Evolutionary conservation across 2,888 invertebrate species (phyloP).

Genomic region (Coecobrya sp.): DNA sequence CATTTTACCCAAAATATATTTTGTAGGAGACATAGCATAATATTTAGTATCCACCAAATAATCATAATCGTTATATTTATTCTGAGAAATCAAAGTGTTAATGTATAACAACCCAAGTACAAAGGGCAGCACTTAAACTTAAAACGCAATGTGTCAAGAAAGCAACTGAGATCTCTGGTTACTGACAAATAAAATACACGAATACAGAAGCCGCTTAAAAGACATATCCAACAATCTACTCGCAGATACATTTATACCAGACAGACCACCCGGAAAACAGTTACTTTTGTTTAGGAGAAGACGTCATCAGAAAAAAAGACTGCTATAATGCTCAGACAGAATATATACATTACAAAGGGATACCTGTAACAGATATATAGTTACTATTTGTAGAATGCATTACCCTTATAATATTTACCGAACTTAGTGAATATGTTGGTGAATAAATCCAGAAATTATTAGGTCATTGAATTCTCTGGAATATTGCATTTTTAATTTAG

Average conservation of each 20-base stretch:
- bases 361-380: too few relatives aligned
- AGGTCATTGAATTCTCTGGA: too few relatives aligned
- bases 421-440: too few relatives aligned
- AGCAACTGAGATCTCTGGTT: slow-evolving; percentile 21
- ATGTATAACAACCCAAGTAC: background rate
- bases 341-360: too few relatives aligned
- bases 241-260: too few relatives aligned
- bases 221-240: background rate
- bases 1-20: background rate
- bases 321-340: too few relatives aligned
- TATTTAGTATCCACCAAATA: background rate
- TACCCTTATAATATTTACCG: too few relatives aligned
- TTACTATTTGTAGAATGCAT: too few relatives aligned
- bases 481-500: too few relatives aligned
- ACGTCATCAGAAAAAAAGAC: background rate
- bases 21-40: background rate
- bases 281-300: background rate
- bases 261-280: slow-evolving; percentile 46
- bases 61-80: too few relatives aligned
- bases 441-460: too few relatives aligned
- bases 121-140: background rate
- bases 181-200: background rate
- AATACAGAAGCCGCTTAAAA: slow-evolving; percentile 2
- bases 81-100: background rate
- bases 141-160: background rate